Conservation (phyloP, 2,888 invertebrate species). For the Meteorus cinctellus region DNA sequence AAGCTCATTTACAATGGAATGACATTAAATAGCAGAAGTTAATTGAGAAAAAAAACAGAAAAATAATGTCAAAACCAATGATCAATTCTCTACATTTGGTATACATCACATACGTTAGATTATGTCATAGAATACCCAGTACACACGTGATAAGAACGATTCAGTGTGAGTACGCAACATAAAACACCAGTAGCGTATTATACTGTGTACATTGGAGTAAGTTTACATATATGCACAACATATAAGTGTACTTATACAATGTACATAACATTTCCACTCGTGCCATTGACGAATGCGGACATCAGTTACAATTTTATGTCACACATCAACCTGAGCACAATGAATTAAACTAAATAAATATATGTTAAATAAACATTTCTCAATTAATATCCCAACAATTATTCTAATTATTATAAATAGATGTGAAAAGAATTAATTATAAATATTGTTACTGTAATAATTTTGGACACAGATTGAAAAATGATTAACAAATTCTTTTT, state of each 20-base stretch:
- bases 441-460: neutral
- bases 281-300: neutral
- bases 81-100: no score
- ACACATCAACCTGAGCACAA: neutral
- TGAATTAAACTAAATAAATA: neutral
- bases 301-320: neutral
- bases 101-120: constrained; percentile 9
- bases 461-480: neutral
- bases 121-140: neutral
- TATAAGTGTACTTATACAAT: neutral
- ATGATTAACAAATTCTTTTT: neutral
- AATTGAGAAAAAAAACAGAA: neutral
- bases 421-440: neutral
- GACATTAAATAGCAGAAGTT: neutral
- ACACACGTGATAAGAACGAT: neutral
- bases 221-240: constrained; percentile 15
- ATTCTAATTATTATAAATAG: neutral
- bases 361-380: neutral
- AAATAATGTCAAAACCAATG: no score
- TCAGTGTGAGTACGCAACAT: neutral
- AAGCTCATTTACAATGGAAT: neutral
- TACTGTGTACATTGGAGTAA: neutral
- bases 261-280: neutral
- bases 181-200: neutral
- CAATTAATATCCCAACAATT: neutral